Evolutionary conservation across 2,113 vertebrate species (phyloP), one percentile per base, ranked within the genome.

Genomic region (Coryphaenoides rupestris): DNA sequence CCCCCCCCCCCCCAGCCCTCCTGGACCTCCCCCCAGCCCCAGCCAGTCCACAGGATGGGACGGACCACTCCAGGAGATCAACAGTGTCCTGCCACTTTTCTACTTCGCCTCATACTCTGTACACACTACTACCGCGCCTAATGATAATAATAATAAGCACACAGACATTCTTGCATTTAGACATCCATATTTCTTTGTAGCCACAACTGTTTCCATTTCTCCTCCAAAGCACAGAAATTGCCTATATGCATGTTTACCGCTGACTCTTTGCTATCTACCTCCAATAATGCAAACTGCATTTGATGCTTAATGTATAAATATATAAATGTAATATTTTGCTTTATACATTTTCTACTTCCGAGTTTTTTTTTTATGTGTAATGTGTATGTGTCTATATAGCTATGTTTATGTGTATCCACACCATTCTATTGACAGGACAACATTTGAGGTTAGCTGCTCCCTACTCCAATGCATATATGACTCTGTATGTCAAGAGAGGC

Each of bases 211-310:
- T 73, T 68, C 56, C 24, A 69, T 63, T 59, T 78, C 70, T 77
- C 65, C 71, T 78, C 66, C 62, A 79, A 88, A 87, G 78, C 86
- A 85, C 84, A 85, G 76, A 76, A 60, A 62, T 62, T n/a, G 26
- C 78, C 68, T 82, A 69, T 71, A 57, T 72, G 69, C 60, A 72
- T 82, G 78, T 80, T 76, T 82, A 89, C 79, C 85, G 86, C 82
- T 86, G 62, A 74, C 72, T 77, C 84, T 79, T 84, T 86, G 68
- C 82, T 87, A 84, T 88, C 90, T 91, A 91, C 89, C 88, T 90
- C 91, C 80, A 82, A 74, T 60, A 81, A 74, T 81, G 72, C 77
- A 77, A n/a, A 79, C 33, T 81, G 83, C 68, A 76, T 89, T 78
- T 71, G 62, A 84, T 78, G 78, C 77, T 64, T 85, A 65, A 81